Evolutionary conservation across 2,888 invertebrate genomes (phyloP).

Genomic region (Sarcophaga subvicina): DNA sequence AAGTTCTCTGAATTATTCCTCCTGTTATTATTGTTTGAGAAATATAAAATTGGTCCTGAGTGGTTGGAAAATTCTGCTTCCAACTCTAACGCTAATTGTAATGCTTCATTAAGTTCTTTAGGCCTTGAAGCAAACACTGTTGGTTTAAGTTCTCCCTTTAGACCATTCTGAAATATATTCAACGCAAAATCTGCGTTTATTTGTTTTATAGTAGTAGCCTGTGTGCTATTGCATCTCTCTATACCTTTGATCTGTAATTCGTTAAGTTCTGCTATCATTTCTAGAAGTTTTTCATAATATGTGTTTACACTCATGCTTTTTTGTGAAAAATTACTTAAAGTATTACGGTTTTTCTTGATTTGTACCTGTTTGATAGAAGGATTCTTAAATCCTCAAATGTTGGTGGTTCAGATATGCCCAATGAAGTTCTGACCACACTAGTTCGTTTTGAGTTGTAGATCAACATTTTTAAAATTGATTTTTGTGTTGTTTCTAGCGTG

Average conservation of each 20-base stretch:
- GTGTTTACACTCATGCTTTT: slow-evolving; percentile 6
- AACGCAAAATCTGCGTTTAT: not conserved
- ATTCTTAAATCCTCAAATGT: not conserved
- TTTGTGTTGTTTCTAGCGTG: not conserved
- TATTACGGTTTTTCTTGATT: not conserved
- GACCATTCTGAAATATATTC: slow-evolving; percentile 14
- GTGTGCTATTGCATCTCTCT: not conserved
- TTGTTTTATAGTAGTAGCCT: not conserved
- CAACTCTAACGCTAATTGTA: not conserved
- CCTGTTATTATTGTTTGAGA: not conserved
- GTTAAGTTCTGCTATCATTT: not conserved
- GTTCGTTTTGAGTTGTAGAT: not conserved
- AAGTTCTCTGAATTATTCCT: not conserved
- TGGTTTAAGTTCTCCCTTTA: slow-evolving; percentile 13
- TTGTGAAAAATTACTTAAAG: slow-evolving; percentile 1
- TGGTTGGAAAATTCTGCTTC: not conserved
- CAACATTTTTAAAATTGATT: not conserved
- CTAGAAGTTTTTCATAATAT: not conserved
- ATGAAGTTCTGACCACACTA: not conserved
- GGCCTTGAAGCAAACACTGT: slow-evolving; percentile 15
- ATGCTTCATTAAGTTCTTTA: slow-evolving; percentile 2
- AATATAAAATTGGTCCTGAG: not conserved
- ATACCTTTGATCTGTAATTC: slow-evolving; percentile 1
- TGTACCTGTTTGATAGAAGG: not conserved
- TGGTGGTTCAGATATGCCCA: slow-evolving; percentile 3